A percentile compares a stretch with the other conserved stretches of the same genome.
Conservation (phyloP, 2,888 invertebrate species). For the Idaea biselata region DNA sequence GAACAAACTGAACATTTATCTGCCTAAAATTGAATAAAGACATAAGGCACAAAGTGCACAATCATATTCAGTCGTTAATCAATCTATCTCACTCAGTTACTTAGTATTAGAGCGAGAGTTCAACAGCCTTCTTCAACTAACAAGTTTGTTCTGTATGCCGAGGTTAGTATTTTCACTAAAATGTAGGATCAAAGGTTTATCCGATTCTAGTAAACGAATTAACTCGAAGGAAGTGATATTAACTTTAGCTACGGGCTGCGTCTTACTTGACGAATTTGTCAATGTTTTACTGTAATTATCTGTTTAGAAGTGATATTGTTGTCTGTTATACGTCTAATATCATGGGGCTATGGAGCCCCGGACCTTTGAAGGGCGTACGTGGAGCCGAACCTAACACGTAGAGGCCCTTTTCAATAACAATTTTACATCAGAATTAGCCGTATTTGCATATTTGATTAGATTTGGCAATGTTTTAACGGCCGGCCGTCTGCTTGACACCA, state of each 20-base stretch:
- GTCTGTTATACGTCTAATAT: too few species aligned
- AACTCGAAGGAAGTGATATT: slow-evolving; percentile 1
- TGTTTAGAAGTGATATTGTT: neutral
- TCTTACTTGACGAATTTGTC: neutral
- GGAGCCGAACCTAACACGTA: too few species aligned
- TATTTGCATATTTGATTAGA: too few species aligned
- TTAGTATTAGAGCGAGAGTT: neutral
- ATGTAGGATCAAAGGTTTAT: neutral
- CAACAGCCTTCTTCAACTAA: neutral
- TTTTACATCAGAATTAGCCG: too few species aligned
- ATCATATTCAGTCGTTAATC: neutral
- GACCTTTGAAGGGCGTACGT: too few species aligned
- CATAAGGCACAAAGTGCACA: neutral
- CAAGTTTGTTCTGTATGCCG: neutral
- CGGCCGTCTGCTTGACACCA: too few species aligned
- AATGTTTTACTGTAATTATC: neutral
- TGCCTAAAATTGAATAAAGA: neutral
- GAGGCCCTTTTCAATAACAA: too few species aligned
- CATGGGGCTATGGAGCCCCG: too few species aligned
- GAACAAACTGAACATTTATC: neutral
- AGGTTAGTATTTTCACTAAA: neutral
- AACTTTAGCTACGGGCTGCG: neutral
- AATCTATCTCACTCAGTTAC: neutral
- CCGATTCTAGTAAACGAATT: neutral
- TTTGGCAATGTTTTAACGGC: too few species aligned